These are phyloP conservation scores for Alviniconcha strummeri DNA, from an alignment of 2,888 invertebrate species.

Conservation along the genomic window DNA sequence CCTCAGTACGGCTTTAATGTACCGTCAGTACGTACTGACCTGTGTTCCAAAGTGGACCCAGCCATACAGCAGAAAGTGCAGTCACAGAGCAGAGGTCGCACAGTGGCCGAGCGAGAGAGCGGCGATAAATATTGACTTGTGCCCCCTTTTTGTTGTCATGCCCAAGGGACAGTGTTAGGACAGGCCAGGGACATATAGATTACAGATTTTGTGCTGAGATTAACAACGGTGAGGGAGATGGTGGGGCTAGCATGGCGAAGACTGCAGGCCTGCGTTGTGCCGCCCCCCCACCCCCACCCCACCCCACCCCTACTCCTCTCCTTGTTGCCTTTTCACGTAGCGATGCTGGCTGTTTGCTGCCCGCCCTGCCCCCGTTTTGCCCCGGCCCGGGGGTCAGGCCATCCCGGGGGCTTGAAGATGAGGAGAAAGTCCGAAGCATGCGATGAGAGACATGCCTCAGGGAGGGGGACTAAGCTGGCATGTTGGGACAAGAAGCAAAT, in stretches of 20 bases:
- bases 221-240: background rate
- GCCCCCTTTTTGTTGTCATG: slow-evolving; percentile 5
- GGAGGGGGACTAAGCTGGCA: background rate
- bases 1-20: no score
- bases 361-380: background rate
- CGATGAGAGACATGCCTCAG: background rate
- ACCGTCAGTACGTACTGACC: no score
- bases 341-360: background rate
- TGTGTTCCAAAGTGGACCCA: no score
- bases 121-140: slow-evolving; percentile 1
- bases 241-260: background rate
- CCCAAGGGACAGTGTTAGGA: background rate
- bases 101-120: no score
- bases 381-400: background rate
- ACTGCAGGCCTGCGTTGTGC: background rate
- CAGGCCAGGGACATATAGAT: slow-evolving; percentile 15
- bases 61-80: no score
- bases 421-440: background rate
- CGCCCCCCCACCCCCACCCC: background rate
- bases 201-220: slow-evolving; percentile 5
- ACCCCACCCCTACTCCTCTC: background rate
- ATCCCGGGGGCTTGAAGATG: background rate
- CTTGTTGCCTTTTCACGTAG: slow-evolving; percentile 3
- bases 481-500: slow-evolving; percentile 12
- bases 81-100: no score